Conservation (phyloP, 2,113 vertebrate species). For the Mastomys natalensis region DNA sequence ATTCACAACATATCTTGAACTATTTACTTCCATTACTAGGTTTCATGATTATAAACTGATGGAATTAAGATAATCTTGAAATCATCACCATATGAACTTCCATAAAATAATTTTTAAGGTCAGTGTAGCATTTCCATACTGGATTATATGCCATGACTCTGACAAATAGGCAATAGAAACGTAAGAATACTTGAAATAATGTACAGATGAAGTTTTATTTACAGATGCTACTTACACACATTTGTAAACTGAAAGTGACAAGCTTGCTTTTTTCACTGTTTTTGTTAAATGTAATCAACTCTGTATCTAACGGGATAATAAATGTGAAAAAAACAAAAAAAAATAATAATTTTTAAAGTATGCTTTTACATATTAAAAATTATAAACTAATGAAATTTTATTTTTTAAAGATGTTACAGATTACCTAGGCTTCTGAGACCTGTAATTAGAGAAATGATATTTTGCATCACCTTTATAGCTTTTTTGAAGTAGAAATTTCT, state of each 20-base stretch:
- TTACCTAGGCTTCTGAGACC: not conserved
- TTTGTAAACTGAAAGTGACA: too few relatives aligned
- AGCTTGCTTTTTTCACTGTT: too few relatives aligned
- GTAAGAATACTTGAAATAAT: too few relatives aligned
- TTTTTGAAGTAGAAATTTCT: not conserved
- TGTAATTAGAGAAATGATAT: not conserved
- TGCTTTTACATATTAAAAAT: conserved; percentile 10
- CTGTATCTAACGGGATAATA: too few relatives aligned
- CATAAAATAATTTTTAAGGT: not conserved
- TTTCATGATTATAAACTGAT: conserved; percentile 18
- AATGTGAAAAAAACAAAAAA: too few relatives aligned
- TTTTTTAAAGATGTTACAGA: not conserved
- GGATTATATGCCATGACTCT: too few relatives aligned
- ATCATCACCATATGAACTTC: not conserved
- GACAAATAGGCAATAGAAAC: too few relatives aligned
- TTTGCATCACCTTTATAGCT: too few relatives aligned
- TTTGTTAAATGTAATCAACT: too few relatives aligned
- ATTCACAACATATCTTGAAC: not conserved
- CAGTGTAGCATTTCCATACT: too few relatives aligned
- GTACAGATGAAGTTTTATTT: too few relatives aligned
- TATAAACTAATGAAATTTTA: conserved; percentile 7
- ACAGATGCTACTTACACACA: too few relatives aligned
- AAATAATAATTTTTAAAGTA: conserved; percentile 11
- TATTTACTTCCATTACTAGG: not conserved
- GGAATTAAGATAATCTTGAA: not conserved